A percentile compares a stretch with the other conserved stretches of the same genome.
Evolutionary conservation across 2,113 vertebrate species (phyloP).

Genomic region (Mesocricetus auratus): DNA sequence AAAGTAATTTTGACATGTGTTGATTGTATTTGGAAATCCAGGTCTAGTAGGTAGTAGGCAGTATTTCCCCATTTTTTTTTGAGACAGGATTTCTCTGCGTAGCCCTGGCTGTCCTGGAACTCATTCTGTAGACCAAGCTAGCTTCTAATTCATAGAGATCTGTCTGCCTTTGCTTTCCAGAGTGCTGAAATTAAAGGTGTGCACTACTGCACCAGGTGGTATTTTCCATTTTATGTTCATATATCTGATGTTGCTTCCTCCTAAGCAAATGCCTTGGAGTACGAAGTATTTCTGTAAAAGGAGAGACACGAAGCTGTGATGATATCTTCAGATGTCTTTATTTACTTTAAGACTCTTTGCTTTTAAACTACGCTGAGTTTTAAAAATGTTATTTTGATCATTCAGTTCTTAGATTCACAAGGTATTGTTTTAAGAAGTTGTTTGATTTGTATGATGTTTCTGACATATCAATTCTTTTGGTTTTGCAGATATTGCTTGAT

Average conservation of each 20-base stretch:
- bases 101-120: no score
- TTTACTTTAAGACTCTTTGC: background rate
- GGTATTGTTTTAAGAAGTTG: background rate
- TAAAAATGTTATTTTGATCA: conserved; percentile 14
- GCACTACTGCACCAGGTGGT: fast-evolving
- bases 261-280: background rate
- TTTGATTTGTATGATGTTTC: conserved; percentile 17
- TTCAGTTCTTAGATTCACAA: background rate
- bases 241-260: background rate
- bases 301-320: background rate
- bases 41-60: background rate
- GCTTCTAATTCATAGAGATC: background rate
- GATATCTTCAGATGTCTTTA: background rate
- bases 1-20: background rate
- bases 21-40: background rate
- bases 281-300: background rate
- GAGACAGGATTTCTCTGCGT: background rate
- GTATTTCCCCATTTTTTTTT: background rate
- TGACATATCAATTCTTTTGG: background rate
- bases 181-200: background rate
- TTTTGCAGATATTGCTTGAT: conserved; percentile 53
- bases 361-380: background rate
- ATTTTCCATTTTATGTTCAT: background rate
- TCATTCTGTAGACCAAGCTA: background rate
- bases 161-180: background rate